Percentiles rank a stretch among this genome's conserved stretches.
phyloP scores from a whole-genome alignment of 2,888 invertebrate genomes.

The Zonitis immaculata region DNA sequence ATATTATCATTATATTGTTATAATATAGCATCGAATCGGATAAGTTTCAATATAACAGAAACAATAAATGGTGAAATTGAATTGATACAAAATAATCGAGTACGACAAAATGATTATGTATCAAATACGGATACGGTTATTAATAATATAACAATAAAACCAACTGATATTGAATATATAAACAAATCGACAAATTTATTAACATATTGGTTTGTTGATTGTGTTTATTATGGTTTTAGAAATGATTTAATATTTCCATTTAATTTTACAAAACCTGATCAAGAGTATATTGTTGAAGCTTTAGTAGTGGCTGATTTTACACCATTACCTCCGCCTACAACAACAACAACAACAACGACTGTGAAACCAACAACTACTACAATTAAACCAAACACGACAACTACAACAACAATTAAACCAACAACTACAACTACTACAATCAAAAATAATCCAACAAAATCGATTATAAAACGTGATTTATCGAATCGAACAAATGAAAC shows the following conservation, averaged over 20 bases:
- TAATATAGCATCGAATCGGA: slow-evolving; percentile 43
- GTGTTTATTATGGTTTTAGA: slow-evolving; percentile 62
- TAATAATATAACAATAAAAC: slow-evolving; percentile 56
- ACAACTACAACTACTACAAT: slow-evolving; percentile 21
- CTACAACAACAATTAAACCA: slow-evolving; percentile 14
- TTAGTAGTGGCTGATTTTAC: slow-evolving; percentile 67
- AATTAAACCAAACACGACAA: slow-evolving; percentile 19
- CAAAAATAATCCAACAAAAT: slow-evolving; percentile 4
- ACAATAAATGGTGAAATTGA: slow-evolving; percentile 63
- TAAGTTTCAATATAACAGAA: slow-evolving; percentile 55
- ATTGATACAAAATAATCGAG: slow-evolving; percentile 59
- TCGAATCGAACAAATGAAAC: background rate
- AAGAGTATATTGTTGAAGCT: slow-evolving; percentile 61
- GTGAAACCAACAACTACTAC: slow-evolving; percentile 40
- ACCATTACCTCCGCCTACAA: slow-evolving; percentile 50
- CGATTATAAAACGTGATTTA: slow-evolving; percentile 23
- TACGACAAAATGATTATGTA: slow-evolving; percentile 57
- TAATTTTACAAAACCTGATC: slow-evolving; percentile 60
- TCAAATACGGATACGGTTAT: slow-evolving; percentile 57
- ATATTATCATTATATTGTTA: slow-evolving; percentile 45
- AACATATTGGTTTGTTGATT: slow-evolving; percentile 79
- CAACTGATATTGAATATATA: slow-evolving; percentile 60
- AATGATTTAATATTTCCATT: slow-evolving; percentile 57
- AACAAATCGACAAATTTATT: slow-evolving; percentile 53
- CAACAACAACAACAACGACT: slow-evolving; percentile 42